Evolutionary conservation across 2,797 vertebrate genomes (phyloP).

Genomic region (Anableps anableps): DNA sequence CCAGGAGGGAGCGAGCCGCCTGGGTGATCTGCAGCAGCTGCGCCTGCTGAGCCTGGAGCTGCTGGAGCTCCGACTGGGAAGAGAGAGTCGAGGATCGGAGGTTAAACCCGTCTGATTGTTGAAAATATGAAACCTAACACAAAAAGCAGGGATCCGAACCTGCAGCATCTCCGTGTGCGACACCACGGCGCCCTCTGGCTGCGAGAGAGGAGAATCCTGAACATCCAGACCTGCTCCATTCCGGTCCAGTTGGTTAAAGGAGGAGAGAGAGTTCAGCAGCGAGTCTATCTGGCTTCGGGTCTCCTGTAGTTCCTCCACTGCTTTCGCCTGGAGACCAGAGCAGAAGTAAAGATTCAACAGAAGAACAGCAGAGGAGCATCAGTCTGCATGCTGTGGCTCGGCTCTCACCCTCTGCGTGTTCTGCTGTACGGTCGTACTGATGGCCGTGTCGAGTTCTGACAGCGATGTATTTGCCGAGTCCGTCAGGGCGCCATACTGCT

Average conservation of each 20-base stretch:
- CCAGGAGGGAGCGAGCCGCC: slow-evolving; percentile 88
- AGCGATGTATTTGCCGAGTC: slow-evolving; percentile 82
- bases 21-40: slow-evolving; percentile 89
- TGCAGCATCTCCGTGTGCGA: slow-evolving; percentile 86
- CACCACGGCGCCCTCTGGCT: slow-evolving; percentile 78
- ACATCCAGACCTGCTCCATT: slow-evolving; percentile 7
- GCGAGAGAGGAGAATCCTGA: slow-evolving; percentile 36
- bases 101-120: neutral
- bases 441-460: slow-evolving; percentile 85
- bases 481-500: slow-evolving; percentile 86
- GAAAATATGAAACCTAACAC: neutral
- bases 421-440: slow-evolving; percentile 88
- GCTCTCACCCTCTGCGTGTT: slow-evolving; percentile 88
- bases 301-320: slow-evolving; percentile 91
- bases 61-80: slow-evolving; percentile 86
- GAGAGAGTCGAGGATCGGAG: neutral
- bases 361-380: neutral
- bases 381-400: neutral
- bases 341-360: neutral
- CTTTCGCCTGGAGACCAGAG: slow-evolving; percentile 85
- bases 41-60: slow-evolving; percentile 92
- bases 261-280: slow-evolving; percentile 81
- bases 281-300: slow-evolving; percentile 87
- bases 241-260: slow-evolving; percentile 45
- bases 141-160: slow-evolving; percentile 74